These are phyloP conservation scores for Luscinia luscinia DNA, from an alignment of 2,797 vertebrate genomes.

Conservation along the genomic window DNA sequence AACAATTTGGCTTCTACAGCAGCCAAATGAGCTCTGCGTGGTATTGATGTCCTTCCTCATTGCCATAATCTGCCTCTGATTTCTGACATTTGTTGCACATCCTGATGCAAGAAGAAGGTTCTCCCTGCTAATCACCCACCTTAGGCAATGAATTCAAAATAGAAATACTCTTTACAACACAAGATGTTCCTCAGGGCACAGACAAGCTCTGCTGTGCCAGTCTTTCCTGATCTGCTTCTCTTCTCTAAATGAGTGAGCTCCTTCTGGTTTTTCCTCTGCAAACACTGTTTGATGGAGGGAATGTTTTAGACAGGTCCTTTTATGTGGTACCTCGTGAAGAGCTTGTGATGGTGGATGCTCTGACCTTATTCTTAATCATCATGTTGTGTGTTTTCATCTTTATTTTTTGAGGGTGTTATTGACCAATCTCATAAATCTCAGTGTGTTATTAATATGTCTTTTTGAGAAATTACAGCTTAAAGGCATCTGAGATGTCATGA, in stretches of 20 bases:
- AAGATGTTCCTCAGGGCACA: conserved; percentile 3
- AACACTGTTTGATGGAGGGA: background rate
- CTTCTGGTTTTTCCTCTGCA: background rate
- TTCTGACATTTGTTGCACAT: conserved; percentile 54
- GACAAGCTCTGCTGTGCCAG: background rate
- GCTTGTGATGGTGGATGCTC: background rate
- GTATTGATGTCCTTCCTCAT: conserved; percentile 57
- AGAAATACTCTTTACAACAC: background rate
- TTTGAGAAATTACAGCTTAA: background rate
- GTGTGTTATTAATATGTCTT: background rate
- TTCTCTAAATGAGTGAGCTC: background rate
- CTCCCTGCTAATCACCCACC: conserved; percentile 60
- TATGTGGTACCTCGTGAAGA: background rate
- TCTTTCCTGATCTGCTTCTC: background rate
- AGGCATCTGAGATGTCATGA: background rate
- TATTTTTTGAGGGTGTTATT: background rate
- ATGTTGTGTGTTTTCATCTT: background rate
- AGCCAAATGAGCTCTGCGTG: conserved; percentile 52
- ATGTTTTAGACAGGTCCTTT: background rate
- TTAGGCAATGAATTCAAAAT: conserved; percentile 25
- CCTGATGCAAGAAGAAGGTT: conserved; percentile 71
- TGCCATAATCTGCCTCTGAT: conserved; percentile 65
- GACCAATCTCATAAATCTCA: background rate
- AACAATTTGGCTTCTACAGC: conserved; percentile 51
- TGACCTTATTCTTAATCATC: background rate